Conservation (phyloP, 2,797 vertebrate species). For the Delichon dasypus region DNA sequence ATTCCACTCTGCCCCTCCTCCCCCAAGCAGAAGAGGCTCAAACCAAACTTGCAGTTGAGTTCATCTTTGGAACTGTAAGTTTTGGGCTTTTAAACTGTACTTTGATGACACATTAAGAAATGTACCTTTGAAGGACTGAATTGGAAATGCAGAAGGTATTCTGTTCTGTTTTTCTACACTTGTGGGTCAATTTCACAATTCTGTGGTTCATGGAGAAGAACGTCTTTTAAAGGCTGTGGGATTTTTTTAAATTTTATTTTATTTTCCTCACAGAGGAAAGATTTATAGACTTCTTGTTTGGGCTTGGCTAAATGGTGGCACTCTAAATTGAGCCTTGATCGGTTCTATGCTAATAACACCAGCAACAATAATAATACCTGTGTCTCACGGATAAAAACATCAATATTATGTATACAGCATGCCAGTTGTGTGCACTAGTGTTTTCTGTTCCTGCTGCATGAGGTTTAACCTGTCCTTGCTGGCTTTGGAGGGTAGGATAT, state of each 20-base stretch:
- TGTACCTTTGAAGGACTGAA: not conserved
- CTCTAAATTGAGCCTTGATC: not conserved
- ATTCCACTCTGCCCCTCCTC: not conserved
- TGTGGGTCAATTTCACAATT: not conserved
- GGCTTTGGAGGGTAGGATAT: not conserved
- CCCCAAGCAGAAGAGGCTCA: not conserved
- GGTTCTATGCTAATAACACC: not conserved
- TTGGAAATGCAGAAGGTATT: not conserved
- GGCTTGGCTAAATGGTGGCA: not conserved
- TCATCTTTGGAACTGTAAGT: not conserved
- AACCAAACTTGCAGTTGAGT: not conserved
- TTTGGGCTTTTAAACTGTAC: not conserved
- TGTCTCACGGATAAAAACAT: not conserved
- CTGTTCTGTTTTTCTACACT: fast-evolving
- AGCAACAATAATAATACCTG: fast-evolving
- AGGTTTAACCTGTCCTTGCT: not conserved
- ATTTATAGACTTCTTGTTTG: not conserved
- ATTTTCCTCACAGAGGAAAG: not conserved
- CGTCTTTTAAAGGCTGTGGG: not conserved
- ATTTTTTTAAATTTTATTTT: fast-evolving
- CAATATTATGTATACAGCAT: not conserved
- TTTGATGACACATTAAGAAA: not conserved
- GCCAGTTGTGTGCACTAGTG: not conserved
- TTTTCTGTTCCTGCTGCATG: not conserved
- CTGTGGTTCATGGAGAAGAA: not conserved